A percentile compares a stretch with the other conserved stretches of the same genome.
Conservation (phyloP, 2,113 vertebrate genomes). For the Pycnonotus jocosus region DNA sequence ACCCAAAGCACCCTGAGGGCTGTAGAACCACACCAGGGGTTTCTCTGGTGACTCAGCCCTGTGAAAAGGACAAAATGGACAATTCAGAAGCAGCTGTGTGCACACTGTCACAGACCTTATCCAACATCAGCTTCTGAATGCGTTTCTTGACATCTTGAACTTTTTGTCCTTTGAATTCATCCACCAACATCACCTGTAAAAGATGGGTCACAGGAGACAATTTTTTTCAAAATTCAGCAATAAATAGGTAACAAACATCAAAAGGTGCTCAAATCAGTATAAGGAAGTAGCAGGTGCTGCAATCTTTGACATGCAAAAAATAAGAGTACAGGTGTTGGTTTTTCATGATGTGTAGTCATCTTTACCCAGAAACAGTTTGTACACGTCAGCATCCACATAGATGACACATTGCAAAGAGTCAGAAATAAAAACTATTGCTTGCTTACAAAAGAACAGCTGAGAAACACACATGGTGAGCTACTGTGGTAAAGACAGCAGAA, state of each 20-base stretch:
- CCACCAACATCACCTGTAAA: constrained; percentile 89
- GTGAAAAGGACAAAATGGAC: background rate
- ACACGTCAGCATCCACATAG: background rate
- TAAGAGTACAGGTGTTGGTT: accelerated
- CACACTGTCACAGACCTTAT: constrained; percentile 69
- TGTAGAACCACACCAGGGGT: background rate
- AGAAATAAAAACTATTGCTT: background rate
- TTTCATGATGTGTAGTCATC: background rate
- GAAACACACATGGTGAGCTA: background rate
- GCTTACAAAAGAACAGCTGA: background rate
- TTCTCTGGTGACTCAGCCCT: background rate
- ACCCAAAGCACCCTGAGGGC: background rate
- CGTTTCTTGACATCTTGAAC: constrained; percentile 94
- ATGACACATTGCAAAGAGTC: background rate
- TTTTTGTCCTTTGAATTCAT: constrained; percentile 89
- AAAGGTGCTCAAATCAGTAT: background rate
- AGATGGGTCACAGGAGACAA: background rate
- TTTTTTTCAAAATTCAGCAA: background rate
- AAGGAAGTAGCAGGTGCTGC: background rate
- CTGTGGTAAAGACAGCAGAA: background rate
- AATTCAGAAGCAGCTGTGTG: background rate
- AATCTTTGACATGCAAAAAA: background rate
- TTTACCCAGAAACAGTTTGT: background rate
- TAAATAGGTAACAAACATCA: background rate
- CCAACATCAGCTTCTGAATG: constrained; percentile 92